These are phyloP conservation scores for Onychostruthus taczanowskii DNA, from an alignment of 2,113 vertebrate species.

Conservation along the genomic window DNA sequence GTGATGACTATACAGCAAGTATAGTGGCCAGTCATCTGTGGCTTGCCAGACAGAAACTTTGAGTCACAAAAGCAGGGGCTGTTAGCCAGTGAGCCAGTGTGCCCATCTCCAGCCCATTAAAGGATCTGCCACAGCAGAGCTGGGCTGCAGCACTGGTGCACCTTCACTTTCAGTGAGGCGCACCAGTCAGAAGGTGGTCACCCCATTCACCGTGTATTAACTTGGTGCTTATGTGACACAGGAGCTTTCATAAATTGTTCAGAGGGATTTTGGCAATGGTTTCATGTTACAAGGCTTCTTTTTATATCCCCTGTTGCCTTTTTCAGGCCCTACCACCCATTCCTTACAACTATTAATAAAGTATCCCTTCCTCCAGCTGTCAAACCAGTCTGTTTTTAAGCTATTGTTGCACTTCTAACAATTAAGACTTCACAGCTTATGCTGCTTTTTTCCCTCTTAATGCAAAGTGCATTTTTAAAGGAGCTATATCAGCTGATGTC, in stretches of 20 bases:
- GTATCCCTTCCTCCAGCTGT: slow-evolving; percentile 36
- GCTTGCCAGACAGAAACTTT: neutral
- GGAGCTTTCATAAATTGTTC: neutral
- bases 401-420: slow-evolving; percentile 29
- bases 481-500: neutral
- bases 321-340: neutral
- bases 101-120: neutral
- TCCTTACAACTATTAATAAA: slow-evolving; percentile 44
- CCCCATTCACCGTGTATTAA: rapidly evolving
- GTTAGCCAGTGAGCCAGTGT: neutral
- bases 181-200: neutral
- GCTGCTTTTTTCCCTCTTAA: neutral
- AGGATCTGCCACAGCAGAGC: neutral
- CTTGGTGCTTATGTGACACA: rapidly evolving
- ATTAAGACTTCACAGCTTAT: slow-evolving; percentile 22
- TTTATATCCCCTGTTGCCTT: neutral
- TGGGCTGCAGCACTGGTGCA: neutral
- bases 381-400: neutral
- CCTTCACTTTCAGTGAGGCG: neutral
- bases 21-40: neutral
- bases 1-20: neutral
- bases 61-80: neutral
- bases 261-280: neutral
- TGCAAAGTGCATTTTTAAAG: slow-evolving; percentile 16
- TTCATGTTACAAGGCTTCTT: neutral